phyloP scores from a whole-genome alignment of 2,113 vertebrate species.

The Origma solitaria region DNA sequence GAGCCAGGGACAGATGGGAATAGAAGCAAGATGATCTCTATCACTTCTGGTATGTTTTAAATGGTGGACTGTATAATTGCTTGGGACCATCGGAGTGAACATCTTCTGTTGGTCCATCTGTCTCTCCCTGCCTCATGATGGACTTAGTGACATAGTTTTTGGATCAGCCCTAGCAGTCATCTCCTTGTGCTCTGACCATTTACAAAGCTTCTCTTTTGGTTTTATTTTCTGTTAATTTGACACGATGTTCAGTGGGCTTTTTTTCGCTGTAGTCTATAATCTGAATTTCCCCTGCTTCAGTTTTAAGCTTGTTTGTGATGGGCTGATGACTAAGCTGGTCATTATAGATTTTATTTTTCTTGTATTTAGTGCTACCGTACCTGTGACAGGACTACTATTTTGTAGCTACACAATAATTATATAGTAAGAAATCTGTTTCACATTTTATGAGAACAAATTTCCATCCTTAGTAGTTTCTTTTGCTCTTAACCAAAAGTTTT shows the following conservation, averaged over 20 bases:
- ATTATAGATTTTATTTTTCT: not conserved
- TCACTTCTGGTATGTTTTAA: constrained; percentile 11
- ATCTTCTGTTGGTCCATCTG: constrained; percentile 24
- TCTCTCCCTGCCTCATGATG: not conserved
- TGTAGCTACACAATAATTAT: not conserved
- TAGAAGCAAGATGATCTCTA: not conserved
- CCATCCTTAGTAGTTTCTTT: not conserved
- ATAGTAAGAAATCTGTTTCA: not conserved
- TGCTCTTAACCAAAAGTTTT: not conserved
- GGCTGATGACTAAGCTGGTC: not conserved
- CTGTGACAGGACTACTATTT: not conserved
- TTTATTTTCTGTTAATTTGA: not conserved
- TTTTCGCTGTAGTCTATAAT: not conserved
- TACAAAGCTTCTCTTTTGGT: not conserved
- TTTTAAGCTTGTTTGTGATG: not conserved
- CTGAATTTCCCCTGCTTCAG: not conserved
- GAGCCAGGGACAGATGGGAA: constrained; percentile 27
- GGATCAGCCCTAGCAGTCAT: not conserved
- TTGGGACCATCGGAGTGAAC: not conserved
- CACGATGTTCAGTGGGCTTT: not conserved
- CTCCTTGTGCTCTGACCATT: not conserved
- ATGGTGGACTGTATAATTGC: not conserved
- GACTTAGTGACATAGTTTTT: not conserved
- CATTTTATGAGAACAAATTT: not conserved
- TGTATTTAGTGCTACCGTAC: not conserved